Percentiles rank a stretch among this genome's conserved stretches.
Evolutionary conservation across 92 coral and sea anemone genomes (phyloP).

Genomic region (Zoanthus gigantus): DNA sequence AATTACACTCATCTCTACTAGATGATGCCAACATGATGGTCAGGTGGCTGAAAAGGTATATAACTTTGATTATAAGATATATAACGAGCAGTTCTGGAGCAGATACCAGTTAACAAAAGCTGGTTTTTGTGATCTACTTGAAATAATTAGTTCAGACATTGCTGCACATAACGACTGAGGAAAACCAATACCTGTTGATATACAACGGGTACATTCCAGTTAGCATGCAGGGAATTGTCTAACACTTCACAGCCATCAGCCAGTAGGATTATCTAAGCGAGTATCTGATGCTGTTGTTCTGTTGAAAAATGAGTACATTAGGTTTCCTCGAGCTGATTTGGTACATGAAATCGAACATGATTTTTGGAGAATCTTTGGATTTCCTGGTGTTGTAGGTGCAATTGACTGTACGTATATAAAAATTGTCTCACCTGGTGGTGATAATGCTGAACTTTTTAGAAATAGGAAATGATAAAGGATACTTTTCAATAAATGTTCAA

Average conservation of each 20-base stretch:
- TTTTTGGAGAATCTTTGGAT: no score
- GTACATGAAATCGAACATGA: background rate
- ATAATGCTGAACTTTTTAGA: background rate
- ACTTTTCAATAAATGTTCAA: background rate
- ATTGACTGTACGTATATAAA: background rate
- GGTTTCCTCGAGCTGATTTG: background rate
- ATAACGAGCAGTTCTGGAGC: background rate
- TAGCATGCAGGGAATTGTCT: no score
- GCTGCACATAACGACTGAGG: no score
- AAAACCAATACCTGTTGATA: background rate
- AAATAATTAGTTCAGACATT: no score
- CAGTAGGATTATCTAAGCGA: no score
- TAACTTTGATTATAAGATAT: background rate
- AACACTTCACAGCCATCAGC: no score
- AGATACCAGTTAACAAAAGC: background rate
- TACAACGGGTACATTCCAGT: background rate
- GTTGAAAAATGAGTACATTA: no score
- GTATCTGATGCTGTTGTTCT: no score
- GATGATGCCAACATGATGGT: no score
- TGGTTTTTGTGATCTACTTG: no score
- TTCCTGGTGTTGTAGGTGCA: no score
- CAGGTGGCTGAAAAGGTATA: background rate
- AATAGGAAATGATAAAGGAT: background rate
- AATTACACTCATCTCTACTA: no score
- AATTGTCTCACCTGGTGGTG: background rate